These are phyloP conservation scores for Darevskia mixta DNA, from an alignment of 2,797 vertebrate species.

Conservation along the genomic window DNA sequence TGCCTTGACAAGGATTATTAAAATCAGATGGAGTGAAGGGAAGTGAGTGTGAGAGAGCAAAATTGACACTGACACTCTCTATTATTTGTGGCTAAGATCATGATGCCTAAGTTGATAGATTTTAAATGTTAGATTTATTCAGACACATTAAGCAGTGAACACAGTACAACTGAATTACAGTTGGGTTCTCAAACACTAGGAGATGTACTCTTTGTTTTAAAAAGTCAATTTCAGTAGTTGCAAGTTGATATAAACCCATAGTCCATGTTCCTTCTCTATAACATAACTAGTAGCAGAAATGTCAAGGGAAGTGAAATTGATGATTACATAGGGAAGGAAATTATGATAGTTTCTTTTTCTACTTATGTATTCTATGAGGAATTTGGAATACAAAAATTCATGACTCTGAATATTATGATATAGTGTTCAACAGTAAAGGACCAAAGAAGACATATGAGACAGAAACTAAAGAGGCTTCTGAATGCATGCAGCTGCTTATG, in stretches of 20 bases:
- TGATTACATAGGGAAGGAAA: slow-evolving; percentile 48
- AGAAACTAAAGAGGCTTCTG: not conserved
- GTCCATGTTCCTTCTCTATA: slow-evolving; percentile 23
- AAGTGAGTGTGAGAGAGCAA: slow-evolving; percentile 89
- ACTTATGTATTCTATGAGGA: slow-evolving; percentile 34
- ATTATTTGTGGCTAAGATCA: slow-evolving; percentile 95
- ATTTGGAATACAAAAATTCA: slow-evolving; percentile 45
- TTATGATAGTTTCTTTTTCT: slow-evolving; percentile 52
- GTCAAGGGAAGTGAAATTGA: slow-evolving; percentile 55
- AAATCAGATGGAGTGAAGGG: slow-evolving; percentile 94
- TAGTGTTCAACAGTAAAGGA: not conserved
- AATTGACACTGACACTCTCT: slow-evolving; percentile 98
- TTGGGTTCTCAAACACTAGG: slow-evolving; percentile 69
- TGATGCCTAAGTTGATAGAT: slow-evolving; percentile 90
- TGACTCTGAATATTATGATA: not conserved
- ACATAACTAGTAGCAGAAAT: slow-evolving; percentile 29
- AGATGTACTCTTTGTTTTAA: slow-evolving; percentile 53
- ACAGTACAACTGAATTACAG: slow-evolving; percentile 70
- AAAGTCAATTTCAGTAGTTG: slow-evolving; percentile 57
- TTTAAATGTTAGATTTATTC: slow-evolving; percentile 83
- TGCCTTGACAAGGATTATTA: slow-evolving; percentile 99
- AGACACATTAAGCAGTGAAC: slow-evolving; percentile 84
- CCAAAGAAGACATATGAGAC: not conserved
- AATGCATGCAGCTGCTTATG: not conserved
- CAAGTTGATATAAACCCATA: slow-evolving; percentile 52